Base-by-base conservation (phyloP, 1,140 invertebrate species). In the Platorchestia sp. region DNA sequence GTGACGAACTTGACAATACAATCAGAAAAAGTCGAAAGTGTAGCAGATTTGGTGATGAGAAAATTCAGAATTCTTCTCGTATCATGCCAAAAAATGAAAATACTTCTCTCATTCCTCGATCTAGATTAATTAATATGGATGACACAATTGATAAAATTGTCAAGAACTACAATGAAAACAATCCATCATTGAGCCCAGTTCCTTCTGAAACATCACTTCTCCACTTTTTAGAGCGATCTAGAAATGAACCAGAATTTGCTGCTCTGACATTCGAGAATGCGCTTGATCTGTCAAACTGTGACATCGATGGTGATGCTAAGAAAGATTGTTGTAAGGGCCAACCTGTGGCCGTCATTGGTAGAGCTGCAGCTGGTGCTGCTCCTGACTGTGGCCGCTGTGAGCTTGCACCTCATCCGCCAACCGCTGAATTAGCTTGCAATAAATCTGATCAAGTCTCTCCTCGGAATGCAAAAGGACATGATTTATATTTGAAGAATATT, bases 101-200 rank as follows among this genome's bases (percentile, higher is more conserved):
- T 75, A 36, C 59, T 75, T 75, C 59, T 75, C 59, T 10, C 27
- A 75, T 75, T 75, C 1, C 27, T 36, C 10, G 27, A 36, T 27
- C 59, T 22, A 75, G 87, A 41, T 90, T 44, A 43, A 90, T 42
- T 44, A 45, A 42, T 27, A 90, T 90, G 87, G 87, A 90, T 90
- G 87, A 90, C 41, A 90, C 87, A 90, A 90, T 90, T 36, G 87
- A 90, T 36, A 90, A 27, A 45, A 90, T 90, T 42, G 44, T 90
- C 36, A 43, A 90, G 41, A 42, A 27, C 41, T 90, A 90, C 44
- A 90, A 90, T 43, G 87, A 42, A 90, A 90, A 90, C 87, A 90
- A 90, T 90, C 19, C 87, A 42, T 44, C 87, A 42, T 16, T 43
- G 87, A 90, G 87, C 42, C 87, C 87, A 43, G 87, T 90, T 90